Conservation (phyloP, 2,888 invertebrate species). For the Kryphioiulus occultus region DNA sequence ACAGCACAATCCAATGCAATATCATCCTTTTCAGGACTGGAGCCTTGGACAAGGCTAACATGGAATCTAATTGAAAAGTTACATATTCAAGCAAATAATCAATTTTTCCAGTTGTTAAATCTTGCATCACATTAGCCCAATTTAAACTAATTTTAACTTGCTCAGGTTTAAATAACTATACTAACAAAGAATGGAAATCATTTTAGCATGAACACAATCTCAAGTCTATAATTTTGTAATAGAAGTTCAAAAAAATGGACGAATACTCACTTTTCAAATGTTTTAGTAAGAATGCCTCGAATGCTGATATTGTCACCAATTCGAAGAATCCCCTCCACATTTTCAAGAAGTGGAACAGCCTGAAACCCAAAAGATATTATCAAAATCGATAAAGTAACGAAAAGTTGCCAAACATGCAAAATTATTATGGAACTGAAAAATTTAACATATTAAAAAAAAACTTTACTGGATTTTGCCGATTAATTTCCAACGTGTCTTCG, state of each 20-base stretch:
- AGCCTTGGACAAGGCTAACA: slow-evolving; percentile 52
- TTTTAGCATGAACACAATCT: too few relatives aligned
- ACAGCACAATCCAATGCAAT: slow-evolving; percentile 47
- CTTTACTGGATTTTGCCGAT: slow-evolving; percentile 52
- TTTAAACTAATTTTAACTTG: neutral
- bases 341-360: slow-evolving; percentile 53
- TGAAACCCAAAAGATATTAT: slow-evolving; percentile 40
- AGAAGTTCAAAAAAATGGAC: neutral
- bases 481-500: slow-evolving; percentile 52
- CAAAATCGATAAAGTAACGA: neutral
- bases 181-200: too few relatives aligned
- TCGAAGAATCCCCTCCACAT: slow-evolving; percentile 52
- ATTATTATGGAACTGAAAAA: neutral
- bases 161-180: too few relatives aligned
- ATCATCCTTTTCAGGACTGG: slow-evolving; percentile 52
- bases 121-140: neutral
- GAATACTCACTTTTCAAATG: slow-evolving; percentile 51
- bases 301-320: slow-evolving; percentile 51
- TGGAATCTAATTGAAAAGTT: slow-evolving; percentile 47
- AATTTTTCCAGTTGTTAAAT: neutral
- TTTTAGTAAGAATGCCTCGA: slow-evolving; percentile 43
- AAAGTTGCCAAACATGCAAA: neutral
- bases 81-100: neutral
- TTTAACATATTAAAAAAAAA: neutral
- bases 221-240: too few relatives aligned